A percentile compares a stretch with the other conserved stretches of the same genome.
Conservation (phyloP, 2,113 vertebrate species). For the Pipra filicauda region DNA sequence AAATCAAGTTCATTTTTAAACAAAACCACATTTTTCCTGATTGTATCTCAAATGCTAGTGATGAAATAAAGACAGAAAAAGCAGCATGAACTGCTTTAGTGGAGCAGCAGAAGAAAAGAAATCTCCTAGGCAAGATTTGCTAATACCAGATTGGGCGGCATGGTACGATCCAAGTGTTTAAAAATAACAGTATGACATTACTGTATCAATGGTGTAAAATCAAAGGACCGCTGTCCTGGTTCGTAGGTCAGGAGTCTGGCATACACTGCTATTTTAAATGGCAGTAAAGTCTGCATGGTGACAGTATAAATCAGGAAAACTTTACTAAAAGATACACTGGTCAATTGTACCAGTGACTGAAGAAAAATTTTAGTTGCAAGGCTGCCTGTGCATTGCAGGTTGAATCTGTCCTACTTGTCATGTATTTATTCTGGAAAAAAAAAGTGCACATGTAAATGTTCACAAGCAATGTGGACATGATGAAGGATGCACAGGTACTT, state of each 20-base stretch:
- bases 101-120: neutral
- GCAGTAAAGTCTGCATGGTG: neutral
- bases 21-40: neutral
- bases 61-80: neutral
- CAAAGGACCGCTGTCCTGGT: neutral
- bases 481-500: neutral
- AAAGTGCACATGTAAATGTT: neutral
- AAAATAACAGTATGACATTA: conserved; percentile 54
- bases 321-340: neutral
- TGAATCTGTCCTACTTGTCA: neutral
- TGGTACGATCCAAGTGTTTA: neutral
- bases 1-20: neutral
- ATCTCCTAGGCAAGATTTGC: neutral
- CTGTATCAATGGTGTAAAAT: conserved; percentile 28
- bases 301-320: neutral
- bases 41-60: neutral
- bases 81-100: neutral
- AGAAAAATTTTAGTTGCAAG: neutral
- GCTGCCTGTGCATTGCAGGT: neutral
- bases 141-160: neutral
- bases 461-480: neutral
- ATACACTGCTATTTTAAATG: conserved; percentile 36
- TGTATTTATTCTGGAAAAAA: neutral
- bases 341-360: neutral
- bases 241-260: conserved; percentile 27